These are phyloP conservation scores for Aradus depressus DNA, from an alignment of 2,888 invertebrate species.

Conservation along the genomic window DNA sequence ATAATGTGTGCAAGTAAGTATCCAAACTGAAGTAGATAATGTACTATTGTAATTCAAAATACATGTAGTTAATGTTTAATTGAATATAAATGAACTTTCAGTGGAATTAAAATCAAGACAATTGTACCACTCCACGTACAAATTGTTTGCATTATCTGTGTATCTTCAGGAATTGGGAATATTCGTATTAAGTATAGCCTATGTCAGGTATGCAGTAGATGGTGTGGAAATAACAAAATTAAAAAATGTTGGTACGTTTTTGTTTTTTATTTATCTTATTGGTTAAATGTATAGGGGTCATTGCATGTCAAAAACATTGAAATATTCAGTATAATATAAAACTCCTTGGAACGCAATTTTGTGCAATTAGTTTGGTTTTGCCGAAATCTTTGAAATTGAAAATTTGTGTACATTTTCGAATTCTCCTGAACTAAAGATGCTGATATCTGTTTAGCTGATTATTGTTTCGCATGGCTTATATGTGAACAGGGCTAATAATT, in stretches of 20 bases:
- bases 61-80: neutral
- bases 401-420: neutral
- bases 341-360: too few species aligned
- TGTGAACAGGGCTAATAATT: too few species aligned
- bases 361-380: too few species aligned
- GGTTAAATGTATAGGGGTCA: too few species aligned
- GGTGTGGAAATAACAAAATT: conserved; percentile 49
- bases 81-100: conserved; percentile 37
- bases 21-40: neutral
- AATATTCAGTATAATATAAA: too few species aligned
- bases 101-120: conserved; percentile 67
- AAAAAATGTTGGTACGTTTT: conserved; percentile 38
- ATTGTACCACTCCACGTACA: conserved; percentile 78
- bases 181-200: conserved; percentile 54
- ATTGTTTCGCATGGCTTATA: too few species aligned
- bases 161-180: conserved; percentile 59
- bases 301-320: too few species aligned
- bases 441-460: too few species aligned
- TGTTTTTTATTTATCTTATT: too few species aligned
- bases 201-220: conserved; percentile 62
- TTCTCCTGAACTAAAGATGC: neutral
- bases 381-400: too few species aligned
- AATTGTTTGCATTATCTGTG: conserved; percentile 64
- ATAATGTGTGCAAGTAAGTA: conserved; percentile 51
- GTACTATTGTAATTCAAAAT: neutral